Base-by-base conservation (phyloP, 2,888 invertebrate genomes). In the Papilio elwesi region DNA sequence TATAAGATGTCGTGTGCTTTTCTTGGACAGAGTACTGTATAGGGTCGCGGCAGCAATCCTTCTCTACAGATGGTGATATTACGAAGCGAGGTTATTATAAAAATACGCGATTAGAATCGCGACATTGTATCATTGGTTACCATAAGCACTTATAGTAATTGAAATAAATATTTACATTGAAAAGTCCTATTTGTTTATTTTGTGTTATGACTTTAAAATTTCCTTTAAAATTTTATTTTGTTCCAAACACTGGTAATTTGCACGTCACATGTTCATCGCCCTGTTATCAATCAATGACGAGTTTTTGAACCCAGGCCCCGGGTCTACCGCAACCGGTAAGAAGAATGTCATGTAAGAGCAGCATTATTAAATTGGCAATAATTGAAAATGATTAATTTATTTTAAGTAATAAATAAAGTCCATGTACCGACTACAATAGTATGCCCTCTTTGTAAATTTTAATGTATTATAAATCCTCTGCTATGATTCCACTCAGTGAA, bases 151-250 rank as follows among this genome's bases (percentile, higher is more conserved):
- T 85, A 89, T 91, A 91, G 91, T 93, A 93, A 91, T 93, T 92
- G 90, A 93, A 93, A 92, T 93, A 93, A 90, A 93, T 93, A 93
- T 93, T 93, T 93, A 93, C 93, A 93, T 88, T 88, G 85, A 88
- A 82, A 71, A 43, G 15, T 12, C 57, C 62, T 48, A 49, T 36
- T 70, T 38, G 53, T 68, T 57, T 76, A 74, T 74, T 81, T 77
- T 82, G 79, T 82, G 83, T 26, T 26, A 26, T 26, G 26, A 26
- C 26, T 4, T 26, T 26, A 26, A 26, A 26, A n/a, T n/a, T n/a
- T n/a, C n/a, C n/a, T n/a, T n/a, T n/a, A n/a, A n/a, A n/a, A n/a
- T n/a, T n/a, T n/a, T n/a, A 43, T 43, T 43, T 43, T 43, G 2
- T 43, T 6, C 7, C 7, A 43, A 7, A 6, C 43, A 9, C 9